phyloP scores from a whole-genome alignment of 2,888 invertebrate genomes.

The Catocala fraxini region DNA sequence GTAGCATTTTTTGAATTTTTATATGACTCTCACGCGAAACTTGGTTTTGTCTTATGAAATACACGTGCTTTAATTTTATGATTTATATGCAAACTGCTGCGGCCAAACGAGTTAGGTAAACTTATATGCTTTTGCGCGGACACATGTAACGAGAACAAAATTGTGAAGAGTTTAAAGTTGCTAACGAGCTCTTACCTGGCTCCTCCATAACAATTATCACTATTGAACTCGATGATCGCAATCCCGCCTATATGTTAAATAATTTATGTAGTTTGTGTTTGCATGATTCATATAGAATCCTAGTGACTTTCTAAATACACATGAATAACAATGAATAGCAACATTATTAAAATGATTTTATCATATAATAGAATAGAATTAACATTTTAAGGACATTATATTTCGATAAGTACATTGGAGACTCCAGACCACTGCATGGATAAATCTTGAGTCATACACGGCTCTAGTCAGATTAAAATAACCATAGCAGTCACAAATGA shows the following conservation, averaged over 20 bases:
- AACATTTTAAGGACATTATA: constrained; percentile 13
- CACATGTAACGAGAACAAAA: constrained; percentile 44
- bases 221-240: constrained; percentile 84
- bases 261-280: constrained; percentile 67
- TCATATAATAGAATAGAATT: constrained; percentile 19
- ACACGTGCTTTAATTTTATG: constrained; percentile 79
- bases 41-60: constrained; percentile 66
- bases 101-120: constrained; percentile 61
- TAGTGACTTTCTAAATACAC: constrained; percentile 19
- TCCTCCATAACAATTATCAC: constrained; percentile 32
- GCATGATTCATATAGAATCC: constrained; percentile 69
- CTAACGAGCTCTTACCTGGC: constrained; percentile 36
- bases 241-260: constrained; percentile 77
- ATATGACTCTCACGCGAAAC: constrained; percentile 70
- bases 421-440: constrained; percentile 35
- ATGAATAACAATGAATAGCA: not conserved
- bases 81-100: constrained; percentile 75
- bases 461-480: not conserved
- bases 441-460: constrained; percentile 15
- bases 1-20: constrained; percentile 69
- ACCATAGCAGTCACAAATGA: constrained; percentile 19
- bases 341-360: constrained; percentile 7
- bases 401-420: constrained; percentile 4
- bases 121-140: constrained; percentile 68
- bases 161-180: constrained; percentile 32